Evolutionary conservation across 2,113 vertebrate genomes (phyloP).

Genomic region (Trachemys scripta): DNA sequence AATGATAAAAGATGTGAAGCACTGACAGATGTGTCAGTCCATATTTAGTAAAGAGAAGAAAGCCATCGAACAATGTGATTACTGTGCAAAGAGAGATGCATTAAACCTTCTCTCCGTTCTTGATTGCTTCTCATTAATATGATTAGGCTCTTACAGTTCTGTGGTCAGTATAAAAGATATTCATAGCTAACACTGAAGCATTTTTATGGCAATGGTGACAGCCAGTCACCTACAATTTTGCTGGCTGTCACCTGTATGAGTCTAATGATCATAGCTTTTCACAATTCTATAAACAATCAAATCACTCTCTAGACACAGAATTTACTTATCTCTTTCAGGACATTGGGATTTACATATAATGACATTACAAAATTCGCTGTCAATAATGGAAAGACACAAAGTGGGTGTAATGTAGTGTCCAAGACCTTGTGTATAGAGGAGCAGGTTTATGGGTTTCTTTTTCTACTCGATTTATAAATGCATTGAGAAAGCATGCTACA

Average conservation of each 20-base stretch:
- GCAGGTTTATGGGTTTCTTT: background rate
- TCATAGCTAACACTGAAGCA: background rate
- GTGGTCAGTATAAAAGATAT: background rate
- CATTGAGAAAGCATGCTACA: background rate
- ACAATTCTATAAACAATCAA: background rate
- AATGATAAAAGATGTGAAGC: background rate
- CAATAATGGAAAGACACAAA: background rate
- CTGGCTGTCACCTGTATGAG: background rate
- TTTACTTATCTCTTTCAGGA: background rate
- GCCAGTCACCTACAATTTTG: background rate
- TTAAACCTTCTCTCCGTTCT: background rate
- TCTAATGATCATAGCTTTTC: background rate
- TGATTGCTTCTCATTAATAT: background rate
- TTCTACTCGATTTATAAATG: background rate
- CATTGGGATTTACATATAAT: background rate
- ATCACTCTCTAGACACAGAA: background rate
- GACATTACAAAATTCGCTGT: accelerated
- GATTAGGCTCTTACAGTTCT: background rate
- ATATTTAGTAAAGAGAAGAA: background rate
- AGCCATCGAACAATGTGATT: background rate
- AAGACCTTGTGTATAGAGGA: background rate
- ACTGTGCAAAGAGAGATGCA: background rate
- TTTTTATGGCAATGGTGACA: background rate
- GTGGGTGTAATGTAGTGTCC: accelerated
- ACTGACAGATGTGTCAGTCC: background rate